Conservation (phyloP, 2,888 invertebrate species). For the Gastrophysa polygoni region DNA sequence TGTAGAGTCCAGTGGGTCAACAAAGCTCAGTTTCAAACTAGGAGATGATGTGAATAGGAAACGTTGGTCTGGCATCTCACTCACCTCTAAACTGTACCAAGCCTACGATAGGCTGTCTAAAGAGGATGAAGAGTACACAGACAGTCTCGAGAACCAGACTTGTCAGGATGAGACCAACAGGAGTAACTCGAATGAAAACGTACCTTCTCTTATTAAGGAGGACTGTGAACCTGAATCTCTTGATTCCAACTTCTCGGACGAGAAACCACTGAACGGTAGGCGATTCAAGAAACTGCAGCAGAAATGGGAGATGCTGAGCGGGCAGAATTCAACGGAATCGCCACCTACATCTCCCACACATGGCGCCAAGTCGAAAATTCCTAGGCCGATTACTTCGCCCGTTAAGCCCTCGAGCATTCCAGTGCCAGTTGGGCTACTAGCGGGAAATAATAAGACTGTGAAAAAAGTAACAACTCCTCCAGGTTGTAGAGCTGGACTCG, state of each 20-base stretch:
- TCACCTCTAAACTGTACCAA: slow-evolving; percentile 73
- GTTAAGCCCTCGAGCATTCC: slow-evolving; percentile 68
- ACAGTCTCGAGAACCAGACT: slow-evolving; percentile 68
- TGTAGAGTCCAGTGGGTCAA: slow-evolving; percentile 61
- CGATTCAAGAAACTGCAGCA: slow-evolving; percentile 78
- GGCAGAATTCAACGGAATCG: slow-evolving; percentile 58
- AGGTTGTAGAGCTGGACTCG: slow-evolving; percentile 19
- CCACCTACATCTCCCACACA: slow-evolving; percentile 57
- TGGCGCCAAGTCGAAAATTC: slow-evolving; percentile 71
- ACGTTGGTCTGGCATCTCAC: slow-evolving; percentile 75
- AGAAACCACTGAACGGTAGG: slow-evolving; percentile 63
- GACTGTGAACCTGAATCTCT: slow-evolving; percentile 53
- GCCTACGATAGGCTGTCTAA: slow-evolving; percentile 72
- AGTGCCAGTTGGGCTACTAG: slow-evolving; percentile 55
- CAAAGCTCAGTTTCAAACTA: slow-evolving; percentile 52
- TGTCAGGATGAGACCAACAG: slow-evolving; percentile 31
- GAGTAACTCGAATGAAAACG: slow-evolving; percentile 37
- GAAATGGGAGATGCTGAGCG: slow-evolving; percentile 81
- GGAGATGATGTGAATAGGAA: slow-evolving; percentile 61
- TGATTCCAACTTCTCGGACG: slow-evolving; percentile 54
- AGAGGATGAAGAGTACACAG: slow-evolving; percentile 74
- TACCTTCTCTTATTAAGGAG: slow-evolving; percentile 35
- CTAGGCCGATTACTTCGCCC: slow-evolving; percentile 76
- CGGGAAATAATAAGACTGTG: slow-evolving; percentile 46
- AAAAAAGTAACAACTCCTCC: slow-evolving; percentile 58